phyloP scores from a whole-genome alignment of 2,797 vertebrate genomes.

The Tinamus major region DNA sequence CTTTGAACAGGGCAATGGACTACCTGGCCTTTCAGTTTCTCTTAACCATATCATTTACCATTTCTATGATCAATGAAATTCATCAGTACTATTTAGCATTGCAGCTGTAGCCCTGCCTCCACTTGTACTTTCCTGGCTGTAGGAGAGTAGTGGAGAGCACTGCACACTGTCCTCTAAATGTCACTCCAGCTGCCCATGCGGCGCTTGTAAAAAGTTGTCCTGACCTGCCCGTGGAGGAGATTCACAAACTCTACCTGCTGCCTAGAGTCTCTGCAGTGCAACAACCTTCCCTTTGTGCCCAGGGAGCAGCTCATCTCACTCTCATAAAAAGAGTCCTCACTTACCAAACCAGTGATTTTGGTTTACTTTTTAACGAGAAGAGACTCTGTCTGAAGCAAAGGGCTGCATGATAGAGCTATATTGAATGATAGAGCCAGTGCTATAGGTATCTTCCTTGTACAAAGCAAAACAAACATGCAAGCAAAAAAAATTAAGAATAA shows the following conservation, averaged over 20 bases:
- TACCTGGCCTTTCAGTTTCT: not conserved
- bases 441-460: not conserved
- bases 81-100: not conserved
- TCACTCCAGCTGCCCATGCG: not conserved
- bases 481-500: not conserved
- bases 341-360: not conserved
- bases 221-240: not conserved
- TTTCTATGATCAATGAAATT: not conserved
- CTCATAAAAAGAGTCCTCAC: not conserved
- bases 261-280: not conserved
- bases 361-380: not conserved
- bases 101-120: not conserved
- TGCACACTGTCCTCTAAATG: not conserved
- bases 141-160: rapidly evolving
- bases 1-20: not conserved
- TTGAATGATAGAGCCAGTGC: rapidly evolving
- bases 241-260: not conserved
- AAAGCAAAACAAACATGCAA: not conserved
- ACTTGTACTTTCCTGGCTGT: not conserved
- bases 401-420: rapidly evolving
- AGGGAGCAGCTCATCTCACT: not conserved
- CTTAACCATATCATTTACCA: rapidly evolving
- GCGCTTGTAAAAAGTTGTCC: not conserved
- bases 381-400: not conserved
- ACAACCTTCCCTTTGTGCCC: not conserved